Conservation (phyloP, 1,140 invertebrate species). For the Palaemon carinicauda region DNA sequence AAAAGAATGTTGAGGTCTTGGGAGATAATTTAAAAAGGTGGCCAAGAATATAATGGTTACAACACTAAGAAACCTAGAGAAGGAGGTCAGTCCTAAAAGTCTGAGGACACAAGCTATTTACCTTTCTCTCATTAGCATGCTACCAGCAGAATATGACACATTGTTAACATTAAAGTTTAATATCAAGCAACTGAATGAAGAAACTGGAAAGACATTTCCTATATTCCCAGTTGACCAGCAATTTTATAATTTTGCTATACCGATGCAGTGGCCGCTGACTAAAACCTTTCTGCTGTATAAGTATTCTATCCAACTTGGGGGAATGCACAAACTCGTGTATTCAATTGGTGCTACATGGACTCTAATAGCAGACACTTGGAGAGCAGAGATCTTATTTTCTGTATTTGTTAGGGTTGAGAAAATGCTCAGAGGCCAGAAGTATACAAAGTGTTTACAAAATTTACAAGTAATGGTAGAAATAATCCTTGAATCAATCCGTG, state of each 20-base stretch:
- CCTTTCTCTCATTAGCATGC: not conserved
- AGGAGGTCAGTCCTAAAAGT: not conserved
- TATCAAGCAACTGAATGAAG: not conserved
- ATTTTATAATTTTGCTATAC: not conserved
- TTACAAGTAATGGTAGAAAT: not conserved
- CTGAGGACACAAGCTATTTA: constrained; percentile 2
- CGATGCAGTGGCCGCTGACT: not conserved
- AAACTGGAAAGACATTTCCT: not conserved
- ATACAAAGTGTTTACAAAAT: not conserved
- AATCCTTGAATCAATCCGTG: not conserved
- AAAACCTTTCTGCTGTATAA: not conserved
- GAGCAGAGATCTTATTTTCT: not conserved
- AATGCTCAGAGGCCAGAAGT: not conserved
- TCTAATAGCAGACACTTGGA: not conserved
- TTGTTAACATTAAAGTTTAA: not conserved
- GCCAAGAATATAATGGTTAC: constrained; percentile 5
- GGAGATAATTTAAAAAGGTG: not conserved
- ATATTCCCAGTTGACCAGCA: not conserved
- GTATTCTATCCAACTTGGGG: not conserved
- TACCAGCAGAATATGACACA: constrained; percentile 7
- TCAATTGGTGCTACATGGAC: not conserved
- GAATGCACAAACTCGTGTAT: not conserved
- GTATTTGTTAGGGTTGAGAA: not conserved
- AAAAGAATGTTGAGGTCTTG: not conserved
- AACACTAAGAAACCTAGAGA: not conserved